Evolutionary conservation across 2,888 invertebrate species (phyloP), one percentile per base, ranked within the genome.

Genomic region (Glyphotaelius pellucidus): DNA sequence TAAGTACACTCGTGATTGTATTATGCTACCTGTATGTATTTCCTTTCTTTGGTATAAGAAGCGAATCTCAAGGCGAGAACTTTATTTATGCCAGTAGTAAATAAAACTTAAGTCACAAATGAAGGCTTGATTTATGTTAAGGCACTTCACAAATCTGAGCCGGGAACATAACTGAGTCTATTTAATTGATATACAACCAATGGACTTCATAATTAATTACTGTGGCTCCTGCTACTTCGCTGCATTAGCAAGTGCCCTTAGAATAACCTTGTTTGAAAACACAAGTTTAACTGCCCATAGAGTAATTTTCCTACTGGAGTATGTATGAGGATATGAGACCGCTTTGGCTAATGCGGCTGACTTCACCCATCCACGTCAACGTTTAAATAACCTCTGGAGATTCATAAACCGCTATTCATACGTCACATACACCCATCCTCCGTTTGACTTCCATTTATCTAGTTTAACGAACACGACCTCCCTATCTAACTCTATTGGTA

Each of bases 361-460:
- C n/a, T 47, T 47, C 81, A 42, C 85, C 90, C 35, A 67, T 84
- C 85, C 85, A 52, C 83, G 83, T 90, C 83, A 47, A 30, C 47
- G 35, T 80, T 52, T 35, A 89, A 89, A 89, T 80, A 80, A 67
- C 32, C 38, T 90, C 52, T 32, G 35, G 52, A 85, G 84, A 90
- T 90, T 90, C 32, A 90, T 84, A 52, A 32, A 35, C n/a, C 32
- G 35, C 90, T 80, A 35, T 67, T 85, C 85, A 85, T 38, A 42
- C 85, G 87, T 32, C 38, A 79, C 87, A 86, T 47, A 87, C 87
- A 89, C 89, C 81, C 80, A 90, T 90, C 91, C 86, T 85, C 80
- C 80, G 81, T 90, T 83, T 90, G 90, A 25, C 35, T 80, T 47
- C 90, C 90, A 87, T 90, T 90, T 86, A 90, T 91, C 91, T 91